These are phyloP conservation scores for Daphoenositta chrysoptera DNA, from an alignment of 2,113 vertebrate genomes.

Conservation along the genomic window DNA sequence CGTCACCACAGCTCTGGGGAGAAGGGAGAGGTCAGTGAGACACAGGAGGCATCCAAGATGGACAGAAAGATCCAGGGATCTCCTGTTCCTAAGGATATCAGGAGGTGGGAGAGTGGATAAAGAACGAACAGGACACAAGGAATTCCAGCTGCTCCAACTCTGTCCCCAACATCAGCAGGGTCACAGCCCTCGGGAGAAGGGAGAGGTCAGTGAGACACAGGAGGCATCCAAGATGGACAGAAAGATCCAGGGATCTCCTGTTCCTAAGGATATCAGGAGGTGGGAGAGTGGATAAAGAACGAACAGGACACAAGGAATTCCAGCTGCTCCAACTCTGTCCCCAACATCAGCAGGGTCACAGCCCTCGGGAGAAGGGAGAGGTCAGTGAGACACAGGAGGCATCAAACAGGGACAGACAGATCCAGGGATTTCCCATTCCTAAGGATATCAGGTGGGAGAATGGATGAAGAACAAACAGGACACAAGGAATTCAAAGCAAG, in stretches of 20 bases:
- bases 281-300: neutral
- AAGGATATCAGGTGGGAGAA: neutral
- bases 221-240: too few species aligned
- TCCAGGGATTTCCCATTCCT: neutral
- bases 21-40: neutral
- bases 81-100: too few species aligned
- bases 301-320: neutral
- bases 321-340: neutral
- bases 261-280: neutral
- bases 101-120: neutral
- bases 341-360: neutral
- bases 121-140: neutral
- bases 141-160: neutral
- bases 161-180: neutral
- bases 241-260: too few species aligned
- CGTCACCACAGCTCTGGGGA: neutral
- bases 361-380: neutral
- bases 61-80: too few species aligned
- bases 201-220: neutral
- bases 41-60: too few species aligned
- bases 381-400: neutral
- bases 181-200: neutral
- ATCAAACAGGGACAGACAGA: neutral
- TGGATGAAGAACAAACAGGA: neutral
- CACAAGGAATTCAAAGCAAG: neutral